Conservation (phyloP, 2,888 invertebrate genomes). For the Pristionchus exspectatus region DNA sequence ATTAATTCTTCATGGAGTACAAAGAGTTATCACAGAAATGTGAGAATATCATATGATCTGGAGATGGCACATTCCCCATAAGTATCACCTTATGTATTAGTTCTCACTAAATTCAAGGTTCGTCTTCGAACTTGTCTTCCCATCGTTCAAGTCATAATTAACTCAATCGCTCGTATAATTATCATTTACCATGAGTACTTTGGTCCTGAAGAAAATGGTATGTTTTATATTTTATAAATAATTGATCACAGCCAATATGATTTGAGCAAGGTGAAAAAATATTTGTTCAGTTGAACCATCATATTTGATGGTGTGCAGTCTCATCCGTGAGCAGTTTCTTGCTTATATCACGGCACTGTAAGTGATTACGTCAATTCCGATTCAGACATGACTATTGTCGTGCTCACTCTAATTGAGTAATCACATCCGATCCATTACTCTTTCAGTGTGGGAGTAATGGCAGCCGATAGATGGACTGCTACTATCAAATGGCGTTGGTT, state of each 20-base stretch:
- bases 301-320: neutral
- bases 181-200: neutral
- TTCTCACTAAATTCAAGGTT: no score
- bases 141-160: neutral
- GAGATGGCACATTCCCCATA: neutral
- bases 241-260: neutral
- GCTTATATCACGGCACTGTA: neutral
- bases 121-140: neutral
- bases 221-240: neutral
- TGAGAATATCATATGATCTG: neutral
- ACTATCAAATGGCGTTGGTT: conserved; percentile 9
- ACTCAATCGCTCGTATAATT: neutral
- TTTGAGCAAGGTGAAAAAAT: no score
- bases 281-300: neutral
- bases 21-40: neutral
- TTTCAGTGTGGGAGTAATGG: conserved; percentile 19
- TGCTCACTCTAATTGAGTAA: neutral
- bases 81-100: neutral
- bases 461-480: neutral
- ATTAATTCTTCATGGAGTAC: conserved; percentile 7
- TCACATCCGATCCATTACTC: neutral
- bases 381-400: neutral
- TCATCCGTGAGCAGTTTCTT: neutral
- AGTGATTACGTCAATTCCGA: neutral
- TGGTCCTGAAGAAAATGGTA: neutral